Evolutionary conservation across 2,888 invertebrate genomes (phyloP).

Genomic region (Macropis europaea): DNA sequence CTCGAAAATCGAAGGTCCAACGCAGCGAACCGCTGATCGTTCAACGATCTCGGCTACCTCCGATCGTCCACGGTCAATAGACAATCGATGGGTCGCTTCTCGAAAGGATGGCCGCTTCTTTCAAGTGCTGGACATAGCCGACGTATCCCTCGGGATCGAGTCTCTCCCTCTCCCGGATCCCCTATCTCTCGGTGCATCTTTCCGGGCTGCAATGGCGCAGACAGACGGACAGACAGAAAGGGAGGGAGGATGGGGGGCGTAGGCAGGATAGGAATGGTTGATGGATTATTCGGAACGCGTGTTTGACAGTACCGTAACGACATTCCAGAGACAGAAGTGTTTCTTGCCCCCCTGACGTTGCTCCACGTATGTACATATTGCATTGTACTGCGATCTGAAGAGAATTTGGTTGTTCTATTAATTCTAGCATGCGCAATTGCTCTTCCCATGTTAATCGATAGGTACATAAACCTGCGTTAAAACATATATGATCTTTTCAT

Average conservation of each 20-base stretch:
- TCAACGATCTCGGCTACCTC: constrained; percentile 6
- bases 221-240: constrained; percentile 17
- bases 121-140: constrained; percentile 22
- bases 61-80: constrained; percentile 21
- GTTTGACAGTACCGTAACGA: constrained; percentile 65
- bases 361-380: neutral
- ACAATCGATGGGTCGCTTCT: constrained; percentile 17
- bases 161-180: constrained; percentile 32
- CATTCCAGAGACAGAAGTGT: constrained; percentile 52
- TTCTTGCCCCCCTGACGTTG: constrained; percentile 10
- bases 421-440: constrained; percentile 26
- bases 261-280: constrained; percentile 46
- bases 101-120: constrained; percentile 31
- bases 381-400: no score
- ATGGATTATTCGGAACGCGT: constrained; percentile 68
- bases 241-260: neutral
- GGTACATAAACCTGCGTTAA: no score
- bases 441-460: constrained; percentile 19
- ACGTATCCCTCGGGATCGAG: constrained; percentile 44
- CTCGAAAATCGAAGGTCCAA: constrained; percentile 7
- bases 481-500: no score
- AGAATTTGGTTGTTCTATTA: constrained; percentile 16
- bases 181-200: constrained; percentile 55
- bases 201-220: constrained; percentile 21
- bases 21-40: constrained; percentile 27